phyloP scores from a whole-genome alignment of 2,113 vertebrate species.

The Nesogale talazaci region DNA sequence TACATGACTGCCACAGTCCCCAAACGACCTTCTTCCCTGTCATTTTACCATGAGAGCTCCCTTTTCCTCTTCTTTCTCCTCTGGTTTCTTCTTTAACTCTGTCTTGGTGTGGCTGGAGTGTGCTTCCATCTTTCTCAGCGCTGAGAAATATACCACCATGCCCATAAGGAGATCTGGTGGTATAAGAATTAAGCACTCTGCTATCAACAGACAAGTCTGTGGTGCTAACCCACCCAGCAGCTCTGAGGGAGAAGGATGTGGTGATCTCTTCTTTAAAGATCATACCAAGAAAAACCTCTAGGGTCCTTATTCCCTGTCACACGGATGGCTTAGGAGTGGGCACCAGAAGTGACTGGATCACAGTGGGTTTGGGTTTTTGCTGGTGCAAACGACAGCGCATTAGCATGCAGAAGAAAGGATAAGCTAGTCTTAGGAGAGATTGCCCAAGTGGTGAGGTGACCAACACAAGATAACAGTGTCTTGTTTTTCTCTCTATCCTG shows the following conservation, averaged over 20 bases:
- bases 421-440: background rate
- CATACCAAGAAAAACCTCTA: background rate
- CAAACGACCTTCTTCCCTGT: too few species aligned
- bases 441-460: too few species aligned
- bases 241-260: background rate
- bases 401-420: background rate
- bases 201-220: background rate
- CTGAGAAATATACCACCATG: background rate
- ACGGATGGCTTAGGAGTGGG: background rate
- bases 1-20: too few species aligned
- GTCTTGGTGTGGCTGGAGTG: too few species aligned
- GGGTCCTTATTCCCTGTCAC: background rate
- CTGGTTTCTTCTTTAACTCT: background rate
- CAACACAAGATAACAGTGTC: background rate
- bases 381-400: background rate
- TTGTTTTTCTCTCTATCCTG: background rate
- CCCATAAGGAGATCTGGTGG: background rate
- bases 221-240: background rate
- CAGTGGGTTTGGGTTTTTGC: background rate
- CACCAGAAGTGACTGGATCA: background rate
- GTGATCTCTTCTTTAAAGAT: background rate
- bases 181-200: background rate
- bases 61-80: background rate
- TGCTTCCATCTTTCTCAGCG: background rate
- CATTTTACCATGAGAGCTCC: too few species aligned